These are phyloP conservation scores for Petrolisthes manimaculis DNA, from an alignment of 2,888 invertebrate genomes.

Conservation along the genomic window DNA sequence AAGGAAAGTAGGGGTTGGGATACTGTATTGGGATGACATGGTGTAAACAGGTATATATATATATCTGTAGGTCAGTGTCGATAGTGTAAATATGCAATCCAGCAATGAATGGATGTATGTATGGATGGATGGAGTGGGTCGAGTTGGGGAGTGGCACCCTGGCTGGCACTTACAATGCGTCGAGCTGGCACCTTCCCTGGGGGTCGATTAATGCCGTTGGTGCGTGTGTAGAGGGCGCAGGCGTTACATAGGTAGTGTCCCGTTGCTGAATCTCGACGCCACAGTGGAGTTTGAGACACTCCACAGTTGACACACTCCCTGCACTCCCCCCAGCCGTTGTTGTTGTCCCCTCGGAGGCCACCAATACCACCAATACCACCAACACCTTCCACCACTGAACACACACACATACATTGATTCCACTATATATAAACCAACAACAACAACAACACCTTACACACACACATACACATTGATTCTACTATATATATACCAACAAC, in stretches of 20 bases:
- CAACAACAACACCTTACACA: background rate
- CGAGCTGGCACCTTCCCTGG: constrained; percentile 53
- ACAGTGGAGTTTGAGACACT: constrained; percentile 63
- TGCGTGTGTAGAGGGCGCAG: constrained; percentile 66
- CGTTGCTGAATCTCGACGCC: constrained; percentile 62
- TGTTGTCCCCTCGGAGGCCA: background rate
- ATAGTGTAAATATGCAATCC: background rate
- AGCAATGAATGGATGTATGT: background rate
- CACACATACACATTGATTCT: background rate
- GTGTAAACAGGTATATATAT: background rate
- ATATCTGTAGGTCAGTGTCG: background rate
- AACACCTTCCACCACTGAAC: background rate
- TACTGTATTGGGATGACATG: background rate
- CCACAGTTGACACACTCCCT: constrained; percentile 66
- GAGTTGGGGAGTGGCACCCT: background rate
- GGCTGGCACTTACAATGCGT: constrained; percentile 65
- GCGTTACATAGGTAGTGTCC: constrained; percentile 66
- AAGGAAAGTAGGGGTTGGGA: too few species aligned
- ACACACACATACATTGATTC: background rate
- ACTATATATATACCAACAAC: background rate
- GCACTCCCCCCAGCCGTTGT: constrained; percentile 36
- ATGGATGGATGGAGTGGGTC: background rate
- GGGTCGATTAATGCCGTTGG: constrained; percentile 66
- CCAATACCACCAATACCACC: too few species aligned
- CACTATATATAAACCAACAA: background rate